Conservation (phyloP, 2,113 vertebrate genomes). For the Channa argus region DNA sequence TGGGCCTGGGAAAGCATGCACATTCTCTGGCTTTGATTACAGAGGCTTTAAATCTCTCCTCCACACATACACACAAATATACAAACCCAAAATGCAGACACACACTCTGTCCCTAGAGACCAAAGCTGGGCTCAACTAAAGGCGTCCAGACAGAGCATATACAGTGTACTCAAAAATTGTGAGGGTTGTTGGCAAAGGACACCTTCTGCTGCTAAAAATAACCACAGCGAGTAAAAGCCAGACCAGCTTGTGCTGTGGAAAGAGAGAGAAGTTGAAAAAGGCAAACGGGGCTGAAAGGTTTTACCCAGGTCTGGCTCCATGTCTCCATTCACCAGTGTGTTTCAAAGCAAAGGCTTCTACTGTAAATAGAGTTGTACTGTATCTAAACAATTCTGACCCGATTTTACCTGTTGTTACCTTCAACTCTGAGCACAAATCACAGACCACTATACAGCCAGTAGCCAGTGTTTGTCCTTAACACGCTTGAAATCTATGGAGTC, state of each 20-base stretch:
- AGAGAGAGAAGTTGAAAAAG: background rate
- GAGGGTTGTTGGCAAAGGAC: conserved; percentile 39
- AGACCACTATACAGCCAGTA: background rate
- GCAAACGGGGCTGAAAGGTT: background rate
- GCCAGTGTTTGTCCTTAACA: too few relatives aligned
- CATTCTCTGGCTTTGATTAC: conserved; percentile 70
- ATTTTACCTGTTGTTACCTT: background rate
- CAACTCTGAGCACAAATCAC: conserved; percentile 1
- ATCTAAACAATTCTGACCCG: background rate
- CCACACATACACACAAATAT: conserved; percentile 34
- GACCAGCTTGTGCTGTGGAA: background rate
- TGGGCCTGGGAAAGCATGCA: conserved; percentile 74
- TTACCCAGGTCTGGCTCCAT: background rate
- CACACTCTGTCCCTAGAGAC: conserved; percentile 50
- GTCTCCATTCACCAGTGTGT: background rate
- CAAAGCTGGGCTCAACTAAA: conserved; percentile 28
- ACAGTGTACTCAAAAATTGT: conserved; percentile 32
- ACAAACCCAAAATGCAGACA: conserved; percentile 34
- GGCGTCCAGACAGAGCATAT: conserved; percentile 52
- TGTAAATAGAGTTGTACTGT: background rate
- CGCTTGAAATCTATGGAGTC: too few relatives aligned
- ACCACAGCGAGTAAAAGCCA: conserved; percentile 11
- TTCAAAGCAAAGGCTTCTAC: background rate
- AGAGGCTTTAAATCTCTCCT: conserved; percentile 65
- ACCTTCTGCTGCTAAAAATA: conserved; percentile 72